These are phyloP conservation scores for Lochmaea capreae DNA, from an alignment of 2,888 invertebrate species.

Conservation along the genomic window DNA sequence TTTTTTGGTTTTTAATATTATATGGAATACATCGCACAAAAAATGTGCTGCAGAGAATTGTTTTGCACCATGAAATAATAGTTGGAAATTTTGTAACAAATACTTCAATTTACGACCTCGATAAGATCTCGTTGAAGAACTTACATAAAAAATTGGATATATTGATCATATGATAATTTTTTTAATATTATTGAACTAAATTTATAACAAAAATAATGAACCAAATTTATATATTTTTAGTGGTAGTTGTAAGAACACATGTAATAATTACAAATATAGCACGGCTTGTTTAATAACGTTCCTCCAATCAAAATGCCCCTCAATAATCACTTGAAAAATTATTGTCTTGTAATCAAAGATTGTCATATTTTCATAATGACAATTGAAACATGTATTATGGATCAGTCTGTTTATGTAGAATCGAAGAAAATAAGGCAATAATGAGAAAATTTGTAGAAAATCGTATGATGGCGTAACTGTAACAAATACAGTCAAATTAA, in stretches of 20 bases:
- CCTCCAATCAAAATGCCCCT: slow-evolving; percentile 47
- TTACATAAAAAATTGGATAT: slow-evolving; percentile 24
- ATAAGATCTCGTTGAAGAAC: slow-evolving; percentile 25
- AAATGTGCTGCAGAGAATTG: slow-evolving; percentile 5
- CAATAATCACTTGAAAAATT: not conserved
- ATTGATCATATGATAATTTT: slow-evolving; percentile 27
- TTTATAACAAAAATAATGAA: slow-evolving; percentile 30
- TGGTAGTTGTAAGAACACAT: slow-evolving; percentile 26
- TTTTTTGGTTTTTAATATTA: not conserved
- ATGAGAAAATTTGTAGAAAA: too few relatives aligned
- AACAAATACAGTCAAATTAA: not conserved
- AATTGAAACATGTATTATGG: not conserved
- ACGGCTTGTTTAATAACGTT: slow-evolving; percentile 62
- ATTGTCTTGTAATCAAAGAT: slow-evolving; percentile 48
- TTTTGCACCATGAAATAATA: not conserved
- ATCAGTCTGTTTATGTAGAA: too few relatives aligned
- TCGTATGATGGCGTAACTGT: too few relatives aligned
- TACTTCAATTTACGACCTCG: slow-evolving; percentile 5
- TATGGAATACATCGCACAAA: not conserved
- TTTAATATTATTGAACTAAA: slow-evolving; percentile 25
- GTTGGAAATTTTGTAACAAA: slow-evolving; percentile 21
- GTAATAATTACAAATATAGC: slow-evolving; percentile 29
- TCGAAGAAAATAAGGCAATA: too few relatives aligned
- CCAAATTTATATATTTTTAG: slow-evolving; percentile 37
- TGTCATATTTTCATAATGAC: not conserved